Conservation (phyloP, 2,113 vertebrate genomes). For the Scomber japonicus region DNA sequence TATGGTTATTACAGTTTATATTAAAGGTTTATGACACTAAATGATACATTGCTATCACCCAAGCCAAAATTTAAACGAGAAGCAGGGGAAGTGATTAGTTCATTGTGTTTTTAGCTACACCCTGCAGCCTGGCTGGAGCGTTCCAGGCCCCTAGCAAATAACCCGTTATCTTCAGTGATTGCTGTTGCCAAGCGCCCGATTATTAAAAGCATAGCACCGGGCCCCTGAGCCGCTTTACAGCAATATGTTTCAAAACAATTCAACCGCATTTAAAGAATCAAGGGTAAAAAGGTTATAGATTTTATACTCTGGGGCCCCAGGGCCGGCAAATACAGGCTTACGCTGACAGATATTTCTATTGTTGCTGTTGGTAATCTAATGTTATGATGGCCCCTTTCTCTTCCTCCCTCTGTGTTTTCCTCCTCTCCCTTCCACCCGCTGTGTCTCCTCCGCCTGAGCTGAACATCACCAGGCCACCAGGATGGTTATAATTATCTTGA, state of each 20-base stretch:
- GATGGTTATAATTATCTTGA: conserved; percentile 56
- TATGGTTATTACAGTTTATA: no score
- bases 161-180: conserved; percentile 39
- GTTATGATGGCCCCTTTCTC: conserved; percentile 5
- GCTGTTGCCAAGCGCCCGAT: not conserved
- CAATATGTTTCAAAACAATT: conserved; percentile 34
- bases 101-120: not conserved
- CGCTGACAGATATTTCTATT: conserved; percentile 37
- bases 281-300: conserved; percentile 26
- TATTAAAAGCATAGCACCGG: not conserved
- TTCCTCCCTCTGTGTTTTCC: not conserved
- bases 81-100: not conserved
- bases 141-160: conserved; percentile 15
- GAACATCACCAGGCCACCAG: conserved; percentile 19
- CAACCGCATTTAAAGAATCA: conserved; percentile 25
- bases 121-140: not conserved
- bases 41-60: not conserved
- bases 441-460: conserved; percentile 20
- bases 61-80: not conserved
- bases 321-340: conserved; percentile 9
- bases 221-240: conserved; percentile 3
- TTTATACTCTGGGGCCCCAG: not conserved
- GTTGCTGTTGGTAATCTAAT: conserved; percentile 35
- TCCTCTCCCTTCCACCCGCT: not conserved
- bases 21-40: no score